A percentile compares a stretch with the other conserved stretches of the same genome.
phyloP scores from a whole-genome alignment of 2,113 vertebrate genomes.

The Corythaixoides concolor region DNA sequence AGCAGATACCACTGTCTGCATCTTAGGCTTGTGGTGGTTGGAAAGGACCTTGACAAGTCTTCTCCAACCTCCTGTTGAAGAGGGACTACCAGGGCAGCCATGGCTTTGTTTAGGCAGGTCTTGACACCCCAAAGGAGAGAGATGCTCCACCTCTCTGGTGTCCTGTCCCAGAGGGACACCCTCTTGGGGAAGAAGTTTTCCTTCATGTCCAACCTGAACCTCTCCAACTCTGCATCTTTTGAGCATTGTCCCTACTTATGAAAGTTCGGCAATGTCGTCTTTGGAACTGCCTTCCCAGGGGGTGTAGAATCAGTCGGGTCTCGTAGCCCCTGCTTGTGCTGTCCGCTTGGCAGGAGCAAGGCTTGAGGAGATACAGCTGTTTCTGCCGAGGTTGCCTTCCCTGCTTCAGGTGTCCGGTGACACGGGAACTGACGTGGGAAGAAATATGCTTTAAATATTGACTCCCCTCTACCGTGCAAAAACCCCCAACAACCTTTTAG shows the following conservation, averaged over 20 bases:
- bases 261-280: neutral
- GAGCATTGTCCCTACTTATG: fast-evolving
- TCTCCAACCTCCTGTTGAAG: neutral
- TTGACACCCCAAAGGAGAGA: neutral
- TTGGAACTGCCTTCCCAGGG: neutral
- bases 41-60: neutral
- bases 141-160: neutral
- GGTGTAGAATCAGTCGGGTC: neutral
- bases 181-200: neutral
- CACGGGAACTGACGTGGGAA: neutral
- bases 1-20: neutral
- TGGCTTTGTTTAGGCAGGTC: neutral
- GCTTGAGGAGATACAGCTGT: fast-evolving
- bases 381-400: fast-evolving
- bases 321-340: neutral
- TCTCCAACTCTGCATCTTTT: neutral
- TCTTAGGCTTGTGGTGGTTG: neutral
- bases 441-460: neutral
- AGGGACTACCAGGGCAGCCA: neutral
- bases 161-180: neutral
- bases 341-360: neutral
- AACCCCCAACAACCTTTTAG: neutral
- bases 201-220: neutral
- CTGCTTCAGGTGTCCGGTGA: neutral
- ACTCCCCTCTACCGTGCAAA: neutral